These are phyloP conservation scores for Rotaria magnacalcarata DNA, from an alignment of 2,888 invertebrate genomes.

Conservation along the genomic window DNA sequence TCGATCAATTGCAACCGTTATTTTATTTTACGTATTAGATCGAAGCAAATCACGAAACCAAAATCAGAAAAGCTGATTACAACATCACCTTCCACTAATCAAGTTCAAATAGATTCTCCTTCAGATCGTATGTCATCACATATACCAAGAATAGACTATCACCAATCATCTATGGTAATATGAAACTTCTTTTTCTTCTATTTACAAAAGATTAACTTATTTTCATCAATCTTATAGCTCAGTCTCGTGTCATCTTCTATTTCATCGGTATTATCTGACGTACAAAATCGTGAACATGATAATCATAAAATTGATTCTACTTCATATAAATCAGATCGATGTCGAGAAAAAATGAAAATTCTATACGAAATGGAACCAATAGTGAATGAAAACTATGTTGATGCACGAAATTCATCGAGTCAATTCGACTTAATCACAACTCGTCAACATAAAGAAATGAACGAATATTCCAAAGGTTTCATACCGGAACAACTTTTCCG, in stretches of 20 bases:
- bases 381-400: background rate
- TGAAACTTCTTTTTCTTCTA: background rate
- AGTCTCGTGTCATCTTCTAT: background rate
- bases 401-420: background rate
- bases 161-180: background rate
- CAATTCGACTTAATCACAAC: background rate
- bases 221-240: background rate
- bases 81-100: too few relatives aligned
- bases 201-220: background rate
- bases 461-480: background rate
- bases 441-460: background rate
- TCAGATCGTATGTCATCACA: background rate
- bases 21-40: background rate
- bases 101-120: too few relatives aligned
- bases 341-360: background rate
- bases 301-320: background rate
- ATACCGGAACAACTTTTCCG: background rate
- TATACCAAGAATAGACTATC: background rate
- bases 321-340: background rate
- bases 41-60: background rate
- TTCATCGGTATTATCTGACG: background rate
- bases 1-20: too few relatives aligned
- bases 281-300: background rate
- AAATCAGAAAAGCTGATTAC: background rate
- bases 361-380: background rate